A percentile compares a stretch with the other conserved stretches of the same genome.
Conservation (phyloP, 2,888 invertebrate genomes). For the Branchipolynoe longqiensis region DNA sequence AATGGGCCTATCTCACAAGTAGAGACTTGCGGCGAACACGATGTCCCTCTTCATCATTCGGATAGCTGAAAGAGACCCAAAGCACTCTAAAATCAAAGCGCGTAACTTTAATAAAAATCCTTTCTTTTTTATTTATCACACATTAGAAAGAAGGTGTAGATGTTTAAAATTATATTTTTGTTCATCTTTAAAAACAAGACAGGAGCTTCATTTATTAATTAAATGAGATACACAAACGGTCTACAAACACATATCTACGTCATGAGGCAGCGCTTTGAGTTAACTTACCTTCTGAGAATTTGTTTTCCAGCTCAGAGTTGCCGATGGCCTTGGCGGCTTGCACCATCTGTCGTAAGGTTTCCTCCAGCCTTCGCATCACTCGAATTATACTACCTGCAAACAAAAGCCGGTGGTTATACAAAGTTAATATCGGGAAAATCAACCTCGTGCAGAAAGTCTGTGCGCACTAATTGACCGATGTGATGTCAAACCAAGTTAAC, state of each 20-base stretch:
- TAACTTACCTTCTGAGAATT: slow-evolving; percentile 93
- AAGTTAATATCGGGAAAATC: too few relatives aligned
- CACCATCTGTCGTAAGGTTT: slow-evolving; percentile 95
- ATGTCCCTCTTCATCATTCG: slow-evolving; percentile 97
- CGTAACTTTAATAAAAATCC: neutral
- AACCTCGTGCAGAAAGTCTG: too few relatives aligned
- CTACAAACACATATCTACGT: neutral
- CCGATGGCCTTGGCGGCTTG: slow-evolving; percentile 98
- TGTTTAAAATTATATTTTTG: too few relatives aligned
- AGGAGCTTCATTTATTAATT: neutral
- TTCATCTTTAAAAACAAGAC: too few relatives aligned
- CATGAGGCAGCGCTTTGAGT: too few relatives aligned
- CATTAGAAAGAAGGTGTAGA: neutral
- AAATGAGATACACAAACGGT: neutral
- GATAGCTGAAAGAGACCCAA: slow-evolving; percentile 82
- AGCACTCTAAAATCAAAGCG: slow-evolving; percentile 9
- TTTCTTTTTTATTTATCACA: too few relatives aligned
- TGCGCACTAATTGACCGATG: too few relatives aligned
- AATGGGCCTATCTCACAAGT: slow-evolving; percentile 85
- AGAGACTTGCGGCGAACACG: slow-evolving; percentile 99
- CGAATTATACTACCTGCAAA: slow-evolving; percentile 89
- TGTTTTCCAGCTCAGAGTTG: slow-evolving; percentile 96
- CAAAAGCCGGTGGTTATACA: too few relatives aligned
- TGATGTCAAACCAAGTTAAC: too few relatives aligned
- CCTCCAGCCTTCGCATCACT: slow-evolving; percentile 97